Base-by-base conservation (phyloP, 2,888 invertebrate genomes). In the Apotomis turbidana region DNA sequence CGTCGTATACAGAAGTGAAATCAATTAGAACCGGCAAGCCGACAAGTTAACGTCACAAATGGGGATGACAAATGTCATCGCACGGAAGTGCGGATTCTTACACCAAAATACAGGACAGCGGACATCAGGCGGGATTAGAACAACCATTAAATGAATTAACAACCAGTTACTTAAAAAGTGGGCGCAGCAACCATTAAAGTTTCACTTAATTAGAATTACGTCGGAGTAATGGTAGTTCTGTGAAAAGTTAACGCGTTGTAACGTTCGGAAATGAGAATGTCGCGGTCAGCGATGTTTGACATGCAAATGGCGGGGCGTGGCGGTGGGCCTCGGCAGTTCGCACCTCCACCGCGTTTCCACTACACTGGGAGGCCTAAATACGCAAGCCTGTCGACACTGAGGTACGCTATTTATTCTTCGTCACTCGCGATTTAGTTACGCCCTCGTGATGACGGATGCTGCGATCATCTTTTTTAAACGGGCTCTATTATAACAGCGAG, bases 221-320 rank as follows among this genome's bases (percentile, higher is more conserved):
- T 74, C 77, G 69, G 76, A 75, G 73, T 74, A 75, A 74, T 79
- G 79, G 80, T 80, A 80, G 86, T 79, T 80, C 79, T 79, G 78
- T 79, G 83, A 80, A 85, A 85, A 83, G 78, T 83, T 82, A 75
- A 80, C 78, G 76, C 70, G 66, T 59, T 80, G 75, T 78, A 76
- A 75, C 79, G 79, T 80, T 84, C 84, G 87, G 85, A 89, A 89
- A 89, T 87, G 85, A 87, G 84, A 81, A 79, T 85, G 88, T 87
- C 86, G 86, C 84, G 86, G 87, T 86, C 83, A 82, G 82, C 83
- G 77, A 79, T 81, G 85, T 86, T 88, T 88, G 87, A 88, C 87
- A 89, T 88, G 89, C 86, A 87, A 88, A 87, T 88, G 84, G 79
- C 81, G 81, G 77, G 79, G 80, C 77, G 78, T 73, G 78, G 74